Evolutionary conservation across 2,113 vertebrate species (phyloP), one percentile per base, ranked within the genome.

Genomic region (Panthera leo): DNA sequence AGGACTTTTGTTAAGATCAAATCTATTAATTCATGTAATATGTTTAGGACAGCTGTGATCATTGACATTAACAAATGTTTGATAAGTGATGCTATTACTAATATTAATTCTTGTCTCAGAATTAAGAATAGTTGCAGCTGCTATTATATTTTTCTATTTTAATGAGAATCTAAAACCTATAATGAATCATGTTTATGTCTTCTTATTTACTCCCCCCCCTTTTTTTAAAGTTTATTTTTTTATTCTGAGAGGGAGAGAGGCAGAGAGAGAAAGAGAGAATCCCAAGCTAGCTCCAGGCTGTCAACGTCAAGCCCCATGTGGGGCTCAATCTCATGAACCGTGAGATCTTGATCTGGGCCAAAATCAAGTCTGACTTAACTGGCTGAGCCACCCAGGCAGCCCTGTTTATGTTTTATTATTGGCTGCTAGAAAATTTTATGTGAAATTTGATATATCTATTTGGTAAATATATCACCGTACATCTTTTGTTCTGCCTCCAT

Each of bases 1-100:
- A 90, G 13, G 42, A 67, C n/a, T 96, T 84, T 92, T 70, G 48
- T 82, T 92, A 63, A 76, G 23, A 45, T 84, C n/a, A 65, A 90
- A 85, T 73, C n/a, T 71, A 76, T 75, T 67, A 79, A 70, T 79
- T 88, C 85, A 80, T 75, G 11, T 36, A 63, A 79, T 80, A 3
- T 87, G 34, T 65, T 13, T 90, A 87, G 29, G 39, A n/a, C 8
- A 80, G 13, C 58, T 36, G 5, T 76, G 61, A 80, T 25, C 42
- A 90, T 18, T 78, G 42, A 48, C 76, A 53, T 53, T 88, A 88
- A 84, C 15, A 75, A 27, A 63, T 86, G 25, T 45, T 55, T 79
- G 12, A 14, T 45, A 94, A 90, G 34, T 88, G 53, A 80, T 85
- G 18, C 31, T 75, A 29, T 39, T 80, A 78, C 3, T 42, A 79